These are phyloP conservation scores for Cheirogaleus medius DNA, from an alignment of 2,113 vertebrate genomes.

Conservation along the genomic window DNA sequence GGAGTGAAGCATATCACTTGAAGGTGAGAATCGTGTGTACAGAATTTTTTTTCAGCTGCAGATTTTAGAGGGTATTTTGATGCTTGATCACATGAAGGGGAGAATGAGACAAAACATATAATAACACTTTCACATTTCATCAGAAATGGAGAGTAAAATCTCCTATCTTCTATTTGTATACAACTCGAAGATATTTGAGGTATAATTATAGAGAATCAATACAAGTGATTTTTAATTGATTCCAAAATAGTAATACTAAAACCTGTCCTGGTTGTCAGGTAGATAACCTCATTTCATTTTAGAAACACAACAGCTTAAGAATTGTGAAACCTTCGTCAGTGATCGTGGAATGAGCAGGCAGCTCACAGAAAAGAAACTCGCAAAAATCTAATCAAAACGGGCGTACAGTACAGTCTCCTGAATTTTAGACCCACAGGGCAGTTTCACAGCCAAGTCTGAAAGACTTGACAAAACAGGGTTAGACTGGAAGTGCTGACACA, in stretches of 20 bases:
- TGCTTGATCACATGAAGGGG: not conserved
- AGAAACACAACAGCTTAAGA: conserved; percentile 43
- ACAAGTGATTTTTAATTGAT: conserved; percentile 14
- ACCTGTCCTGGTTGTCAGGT: not conserved
- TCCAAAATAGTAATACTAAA: conserved; percentile 18
- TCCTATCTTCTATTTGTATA: not conserved
- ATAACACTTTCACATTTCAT: not conserved
- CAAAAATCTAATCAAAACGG: conserved; percentile 53
- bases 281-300: conserved; percentile 58
- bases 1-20: not conserved
- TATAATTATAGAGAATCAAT: not conserved
- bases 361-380: not conserved
- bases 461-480: conserved; percentile 65
- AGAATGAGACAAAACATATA: not conserved
- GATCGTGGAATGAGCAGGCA: conserved; percentile 26
- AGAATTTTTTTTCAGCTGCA: conserved; percentile 6
- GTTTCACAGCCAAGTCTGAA: conserved; percentile 64
- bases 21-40: not conserved
- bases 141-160: not conserved
- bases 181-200: not conserved
- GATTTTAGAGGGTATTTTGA: not conserved
- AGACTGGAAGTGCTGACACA: conserved; percentile 59
- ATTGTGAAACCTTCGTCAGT: not conserved
- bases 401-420: conserved; percentile 50
- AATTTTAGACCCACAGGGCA: conserved; percentile 68